Base-by-base conservation (phyloP, 2,113 vertebrate species). In the Hiodon alosoides region DNA sequence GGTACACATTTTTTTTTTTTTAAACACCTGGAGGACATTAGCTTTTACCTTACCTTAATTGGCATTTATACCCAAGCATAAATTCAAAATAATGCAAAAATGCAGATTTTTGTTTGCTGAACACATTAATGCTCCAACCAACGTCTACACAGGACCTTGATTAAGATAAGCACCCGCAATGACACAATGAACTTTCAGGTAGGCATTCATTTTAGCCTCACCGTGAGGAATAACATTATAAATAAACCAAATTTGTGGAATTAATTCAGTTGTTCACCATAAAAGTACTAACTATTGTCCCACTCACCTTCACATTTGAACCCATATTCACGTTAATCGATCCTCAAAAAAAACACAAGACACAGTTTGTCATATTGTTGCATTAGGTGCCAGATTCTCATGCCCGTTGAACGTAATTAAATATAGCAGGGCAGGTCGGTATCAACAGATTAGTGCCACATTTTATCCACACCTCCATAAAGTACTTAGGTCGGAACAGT, bases 401-500 rank as follows among this genome's bases (percentile, higher is more conserved):
- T 71, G 87, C 89, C 88, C 88, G 87, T 90, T 92, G 91, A 93
- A 92, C 93, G 94, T 90, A 90, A 91, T 90, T 87, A 87, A 86
- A 86, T 92, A 93, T 94, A 93, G 94, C 31, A 31, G 31, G 31
- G 31, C 31, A 31, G 31, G 76, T n/a, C 64, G 17, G 73, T 87
- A 90, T 87, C 90, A 88, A 90, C 88, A 88, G 89, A 89, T 86
- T 82, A 84, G 81, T 83, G 83, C 79, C 85, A 84, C 85, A 86
- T 93, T 80, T 86, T 11, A 82, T 91, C 89, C 90, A 78, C 88
- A 91, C 87, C 86, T 87, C 79, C 81, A 86, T 81, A 89, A 89
- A 89, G 91, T 86, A 91, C 91, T 91, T 88, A 83, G 73, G 78
- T 76, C 77, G 77, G 71, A 80, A 82, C 73, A 77, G 75, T 76